Evolutionary conservation across 2,797 vertebrate genomes (phyloP).

Genomic region (Apogon hyalosoma): DNA sequence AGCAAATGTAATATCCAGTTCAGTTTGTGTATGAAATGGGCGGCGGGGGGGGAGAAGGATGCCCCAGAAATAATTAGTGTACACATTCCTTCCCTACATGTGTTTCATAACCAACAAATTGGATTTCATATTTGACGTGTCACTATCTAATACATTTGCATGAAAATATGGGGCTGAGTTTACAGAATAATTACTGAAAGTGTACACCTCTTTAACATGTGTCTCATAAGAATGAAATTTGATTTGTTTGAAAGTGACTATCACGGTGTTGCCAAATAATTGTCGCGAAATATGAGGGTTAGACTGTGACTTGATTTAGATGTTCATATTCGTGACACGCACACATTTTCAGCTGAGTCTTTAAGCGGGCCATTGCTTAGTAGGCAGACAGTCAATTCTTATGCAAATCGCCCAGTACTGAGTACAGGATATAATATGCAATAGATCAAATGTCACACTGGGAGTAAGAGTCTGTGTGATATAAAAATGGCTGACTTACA

Average conservation of each 20-base stretch:
- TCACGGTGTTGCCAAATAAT: conserved; percentile 85
- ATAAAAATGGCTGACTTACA: conserved; percentile 85
- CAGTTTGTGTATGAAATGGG: conserved; percentile 80
- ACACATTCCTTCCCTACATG: conserved; percentile 95
- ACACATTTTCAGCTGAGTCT: conserved; percentile 80
- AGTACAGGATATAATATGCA: conserved; percentile 81
- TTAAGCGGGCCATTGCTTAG: conserved; percentile 81
- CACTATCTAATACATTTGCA: conserved; percentile 98
- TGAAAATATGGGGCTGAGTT: conserved; percentile 92
- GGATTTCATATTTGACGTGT: conserved; percentile 97
- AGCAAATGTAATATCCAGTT: conserved; percentile 99
- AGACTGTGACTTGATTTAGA: conserved; percentile 79
- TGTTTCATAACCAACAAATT: conserved; percentile 99
- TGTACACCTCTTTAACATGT: conserved; percentile 98
- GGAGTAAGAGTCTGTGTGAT: conserved; percentile 82
- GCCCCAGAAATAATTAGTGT: conserved; percentile 98
- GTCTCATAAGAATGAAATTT: conserved; percentile 95
- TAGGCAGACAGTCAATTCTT: conserved; percentile 83
- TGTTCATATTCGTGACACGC: conserved; percentile 79
- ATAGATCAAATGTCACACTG: conserved; percentile 86
- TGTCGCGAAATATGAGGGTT: conserved; percentile 86
- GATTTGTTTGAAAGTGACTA: conserved; percentile 95
- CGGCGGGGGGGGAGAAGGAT: conserved; percentile 67
- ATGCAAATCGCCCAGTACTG: conserved; percentile 83
- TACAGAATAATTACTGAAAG: conserved; percentile 98